Evolutionary conservation across 2,888 invertebrate genomes (phyloP).

Genomic region (Podabrus alpinus): DNA sequence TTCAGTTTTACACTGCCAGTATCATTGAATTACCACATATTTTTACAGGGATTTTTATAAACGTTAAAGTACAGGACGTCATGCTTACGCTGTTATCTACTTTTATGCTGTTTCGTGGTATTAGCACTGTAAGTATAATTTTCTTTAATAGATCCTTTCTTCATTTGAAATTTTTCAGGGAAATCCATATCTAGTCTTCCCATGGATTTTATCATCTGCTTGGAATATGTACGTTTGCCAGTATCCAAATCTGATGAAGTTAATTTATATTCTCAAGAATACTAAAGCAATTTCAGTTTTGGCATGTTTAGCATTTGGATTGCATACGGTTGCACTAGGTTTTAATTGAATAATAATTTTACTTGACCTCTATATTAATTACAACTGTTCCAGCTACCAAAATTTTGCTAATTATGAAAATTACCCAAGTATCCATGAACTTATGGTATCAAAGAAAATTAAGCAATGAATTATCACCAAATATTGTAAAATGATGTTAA

Average conservation of each 20-base stretch:
- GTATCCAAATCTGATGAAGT: slow-evolving; percentile 41
- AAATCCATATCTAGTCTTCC: slow-evolving; percentile 42
- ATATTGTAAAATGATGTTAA: background rate
- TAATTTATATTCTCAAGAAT: slow-evolving; percentile 39
- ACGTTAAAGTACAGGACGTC: slow-evolving; percentile 45
- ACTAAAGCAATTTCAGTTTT: slow-evolving; percentile 36
- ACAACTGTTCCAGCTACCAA: slow-evolving; percentile 40
- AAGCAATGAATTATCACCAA: slow-evolving; percentile 39
- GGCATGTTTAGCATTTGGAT: slow-evolving; percentile 41
- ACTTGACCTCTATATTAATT: background rate
- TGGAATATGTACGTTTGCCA: slow-evolving; percentile 49
- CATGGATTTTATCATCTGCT: slow-evolving; percentile 45
- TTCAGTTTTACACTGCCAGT: too few relatives aligned
- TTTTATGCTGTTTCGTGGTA: slow-evolving; percentile 44
- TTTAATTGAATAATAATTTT: background rate
- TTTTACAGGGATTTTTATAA: slow-evolving; percentile 42
- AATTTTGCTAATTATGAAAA: slow-evolving; percentile 41
- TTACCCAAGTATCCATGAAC: slow-evolving; percentile 44
- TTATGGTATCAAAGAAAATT: slow-evolving; percentile 49
- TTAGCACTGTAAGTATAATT: slow-evolving; percentile 30
- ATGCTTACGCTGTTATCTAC: slow-evolving; percentile 42
- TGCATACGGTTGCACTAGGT: slow-evolving; percentile 40
- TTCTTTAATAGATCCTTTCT: background rate
- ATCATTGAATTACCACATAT: background rate
- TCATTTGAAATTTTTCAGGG: slow-evolving; percentile 28